Percentiles rank a stretch among this genome's conserved stretches.
Conservation (phyloP, 2,113 vertebrate species). For the Cynocephalus volans region DNA sequence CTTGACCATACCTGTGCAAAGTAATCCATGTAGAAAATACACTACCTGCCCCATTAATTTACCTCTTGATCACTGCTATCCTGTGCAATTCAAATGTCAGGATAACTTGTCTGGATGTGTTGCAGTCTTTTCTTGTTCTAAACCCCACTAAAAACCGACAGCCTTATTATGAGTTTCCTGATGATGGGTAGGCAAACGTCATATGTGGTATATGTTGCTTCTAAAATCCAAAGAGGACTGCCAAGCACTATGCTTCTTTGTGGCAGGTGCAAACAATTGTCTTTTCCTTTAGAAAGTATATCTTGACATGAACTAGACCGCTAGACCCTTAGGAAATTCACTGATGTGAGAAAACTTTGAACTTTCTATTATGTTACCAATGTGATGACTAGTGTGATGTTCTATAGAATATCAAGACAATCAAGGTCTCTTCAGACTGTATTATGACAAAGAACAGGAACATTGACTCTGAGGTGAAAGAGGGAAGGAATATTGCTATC, state of each 20-base stretch:
- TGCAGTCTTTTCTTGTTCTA: neutral
- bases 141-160: neutral
- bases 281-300: conserved; percentile 28
- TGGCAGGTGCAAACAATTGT: neutral
- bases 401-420: neutral
- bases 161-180: neutral
- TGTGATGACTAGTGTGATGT: neutral
- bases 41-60: too few relatives aligned
- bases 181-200: neutral
- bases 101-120: neutral
- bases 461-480: neutral
- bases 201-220: neutral
- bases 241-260: neutral
- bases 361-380: neutral
- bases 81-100: neutral
- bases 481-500: neutral
- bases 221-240: neutral
- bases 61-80: neutral
- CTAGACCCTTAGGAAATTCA: neutral
- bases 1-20: neutral
- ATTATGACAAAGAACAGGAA: neutral
- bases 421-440: neutral
- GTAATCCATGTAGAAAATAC: neutral
- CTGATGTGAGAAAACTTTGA: neutral
- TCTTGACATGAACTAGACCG: neutral